Evolutionary conservation across 2,113 vertebrate genomes (phyloP).

Genomic region (Gallinago jamesoni): DNA sequence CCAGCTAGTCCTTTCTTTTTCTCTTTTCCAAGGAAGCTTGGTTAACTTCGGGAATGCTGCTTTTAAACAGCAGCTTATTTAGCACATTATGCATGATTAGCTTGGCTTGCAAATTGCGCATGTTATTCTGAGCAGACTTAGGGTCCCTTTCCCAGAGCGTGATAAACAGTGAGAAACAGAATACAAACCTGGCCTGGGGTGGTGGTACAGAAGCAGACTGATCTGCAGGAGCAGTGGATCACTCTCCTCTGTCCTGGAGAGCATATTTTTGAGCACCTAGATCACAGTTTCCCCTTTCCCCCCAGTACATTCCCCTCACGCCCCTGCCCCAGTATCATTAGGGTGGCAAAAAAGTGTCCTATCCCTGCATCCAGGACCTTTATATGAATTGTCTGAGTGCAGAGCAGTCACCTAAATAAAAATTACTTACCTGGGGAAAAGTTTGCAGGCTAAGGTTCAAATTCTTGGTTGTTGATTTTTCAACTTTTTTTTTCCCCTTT

Average conservation of each 20-base stretch:
- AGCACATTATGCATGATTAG: not conserved
- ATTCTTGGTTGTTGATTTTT: not conserved
- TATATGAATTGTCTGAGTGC: not conserved
- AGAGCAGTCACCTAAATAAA: not conserved
- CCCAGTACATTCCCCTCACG: not conserved
- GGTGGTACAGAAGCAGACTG: not conserved
- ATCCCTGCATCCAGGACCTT: not conserved
- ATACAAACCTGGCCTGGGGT: not conserved
- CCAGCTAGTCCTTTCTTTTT: not conserved
- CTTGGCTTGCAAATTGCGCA: not conserved
- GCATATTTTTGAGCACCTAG: not conserved
- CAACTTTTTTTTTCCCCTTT: not conserved
- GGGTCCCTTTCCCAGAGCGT: not conserved
- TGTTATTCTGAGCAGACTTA: not conserved
- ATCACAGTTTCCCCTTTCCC: not conserved
- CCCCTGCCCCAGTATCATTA: not conserved
- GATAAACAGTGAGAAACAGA: not conserved
- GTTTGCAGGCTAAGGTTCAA: not conserved
- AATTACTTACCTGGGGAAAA: not conserved
- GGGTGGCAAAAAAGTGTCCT: not conserved
- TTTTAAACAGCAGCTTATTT: slow-evolving; percentile 21
- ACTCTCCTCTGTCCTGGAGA: not conserved
- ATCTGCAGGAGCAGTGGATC: not conserved
- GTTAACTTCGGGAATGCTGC: not conserved
- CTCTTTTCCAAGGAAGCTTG: not conserved